Evolutionary conservation across 2,113 vertebrate genomes (phyloP).

Genomic region (Hemicordylus capensis): DNA sequence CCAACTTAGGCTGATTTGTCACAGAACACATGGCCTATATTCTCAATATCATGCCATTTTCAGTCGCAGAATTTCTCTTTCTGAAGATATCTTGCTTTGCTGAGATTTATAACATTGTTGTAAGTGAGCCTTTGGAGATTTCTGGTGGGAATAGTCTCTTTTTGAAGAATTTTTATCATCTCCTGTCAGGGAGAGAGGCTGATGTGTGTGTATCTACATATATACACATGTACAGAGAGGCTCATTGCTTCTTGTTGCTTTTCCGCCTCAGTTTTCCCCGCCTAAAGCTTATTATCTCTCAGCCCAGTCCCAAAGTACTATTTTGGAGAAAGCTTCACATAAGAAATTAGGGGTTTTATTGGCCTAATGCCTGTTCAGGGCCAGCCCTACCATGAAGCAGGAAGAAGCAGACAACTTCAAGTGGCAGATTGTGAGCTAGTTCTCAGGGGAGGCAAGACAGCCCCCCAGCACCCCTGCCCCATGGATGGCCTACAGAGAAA

Average conservation of each 20-base stretch:
- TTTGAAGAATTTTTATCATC: constrained; percentile 26
- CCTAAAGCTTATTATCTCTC: constrained; percentile 4
- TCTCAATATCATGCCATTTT: constrained; percentile 49
- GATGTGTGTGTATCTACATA: background rate
- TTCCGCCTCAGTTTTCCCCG: background rate
- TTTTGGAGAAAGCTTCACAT: background rate
- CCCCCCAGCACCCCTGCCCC: no score
- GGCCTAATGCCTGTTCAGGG: background rate
- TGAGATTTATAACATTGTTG: constrained; percentile 39
- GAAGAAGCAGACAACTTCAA: no score
- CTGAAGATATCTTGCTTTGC: constrained; percentile 28
- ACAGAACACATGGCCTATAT: constrained; percentile 61
- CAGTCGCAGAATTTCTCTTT: constrained; percentile 39
- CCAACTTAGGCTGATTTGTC: constrained; percentile 56
- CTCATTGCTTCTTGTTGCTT: background rate
- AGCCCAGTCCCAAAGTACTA: background rate
- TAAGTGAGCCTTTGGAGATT: constrained; percentile 30
- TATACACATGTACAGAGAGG: background rate
- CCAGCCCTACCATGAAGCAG: no score
- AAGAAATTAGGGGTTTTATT: background rate
- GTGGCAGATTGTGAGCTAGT: no score
- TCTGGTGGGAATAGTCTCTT: constrained; percentile 35
- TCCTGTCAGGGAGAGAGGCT: background rate
- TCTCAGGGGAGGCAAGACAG: no score
- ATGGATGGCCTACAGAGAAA: no score